A percentile compares a stretch with the other conserved stretches of the same genome.
Evolutionary conservation across 2,113 vertebrate genomes (phyloP).

Genomic region (Zapornia atra): DNA sequence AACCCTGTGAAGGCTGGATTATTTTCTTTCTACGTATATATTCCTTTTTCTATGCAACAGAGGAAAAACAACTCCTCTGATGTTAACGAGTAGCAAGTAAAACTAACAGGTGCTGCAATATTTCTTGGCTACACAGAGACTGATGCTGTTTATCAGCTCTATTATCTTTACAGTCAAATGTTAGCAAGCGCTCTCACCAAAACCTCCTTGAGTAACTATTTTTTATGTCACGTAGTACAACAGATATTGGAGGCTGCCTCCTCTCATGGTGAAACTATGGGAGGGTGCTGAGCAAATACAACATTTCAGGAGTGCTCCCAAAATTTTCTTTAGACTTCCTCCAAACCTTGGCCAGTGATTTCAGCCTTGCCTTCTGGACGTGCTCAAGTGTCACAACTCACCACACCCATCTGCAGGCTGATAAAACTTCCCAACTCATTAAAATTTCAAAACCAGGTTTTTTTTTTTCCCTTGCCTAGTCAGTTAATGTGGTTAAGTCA

Average conservation of each 20-base stretch:
- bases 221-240: background rate
- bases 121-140: background rate
- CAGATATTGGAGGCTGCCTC: background rate
- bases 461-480: background rate
- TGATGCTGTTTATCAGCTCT: background rate
- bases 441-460: background rate
- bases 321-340: background rate
- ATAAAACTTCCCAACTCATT: background rate
- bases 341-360: background rate
- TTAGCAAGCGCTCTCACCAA: background rate
- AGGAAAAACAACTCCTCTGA: background rate
- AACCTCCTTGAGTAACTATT: background rate
- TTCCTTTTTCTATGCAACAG: background rate
- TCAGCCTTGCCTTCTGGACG: background rate
- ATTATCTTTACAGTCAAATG: rapidly evolving
- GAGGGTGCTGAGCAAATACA: background rate
- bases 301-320: background rate
- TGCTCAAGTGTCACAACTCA: background rate
- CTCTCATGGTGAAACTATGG: background rate
- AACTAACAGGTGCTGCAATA: background rate
- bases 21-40: background rate
- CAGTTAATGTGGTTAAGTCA: background rate
- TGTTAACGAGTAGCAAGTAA: background rate
- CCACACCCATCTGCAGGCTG: background rate
- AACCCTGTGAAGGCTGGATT: background rate